A percentile compares a stretch with the other conserved stretches of the same genome.
Conservation (phyloP, 2,888 invertebrate genomes). For the Caenorhabditis angaria region DNA sequence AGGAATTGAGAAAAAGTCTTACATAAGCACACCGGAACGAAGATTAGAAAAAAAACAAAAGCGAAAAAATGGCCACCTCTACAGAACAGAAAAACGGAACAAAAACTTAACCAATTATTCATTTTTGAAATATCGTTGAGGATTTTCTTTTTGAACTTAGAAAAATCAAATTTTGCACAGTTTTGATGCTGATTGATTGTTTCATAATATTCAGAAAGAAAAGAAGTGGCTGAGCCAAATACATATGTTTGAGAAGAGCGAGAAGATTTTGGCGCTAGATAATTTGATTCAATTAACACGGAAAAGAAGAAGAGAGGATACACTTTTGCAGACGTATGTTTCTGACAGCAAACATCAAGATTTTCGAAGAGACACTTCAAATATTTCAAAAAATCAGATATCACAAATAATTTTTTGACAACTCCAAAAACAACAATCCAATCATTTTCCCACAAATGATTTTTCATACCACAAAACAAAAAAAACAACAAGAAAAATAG, state of each 20-base stretch:
- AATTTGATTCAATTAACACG: slow-evolving; percentile 42
- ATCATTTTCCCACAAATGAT: neutral
- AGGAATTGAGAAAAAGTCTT: neutral
- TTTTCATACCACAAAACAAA: neutral
- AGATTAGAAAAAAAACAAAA: neutral
- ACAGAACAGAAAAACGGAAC: neutral
- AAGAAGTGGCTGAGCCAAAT: neutral
- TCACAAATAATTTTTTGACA: neutral
- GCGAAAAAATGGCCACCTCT: neutral
- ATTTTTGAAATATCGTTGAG: neutral
- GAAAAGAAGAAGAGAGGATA: slow-evolving; percentile 8
- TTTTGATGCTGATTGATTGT: too few relatives aligned
- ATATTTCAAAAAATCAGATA: neutral
- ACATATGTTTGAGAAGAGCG: neutral
- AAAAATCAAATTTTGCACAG: too few relatives aligned
- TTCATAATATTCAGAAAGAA: neutral
- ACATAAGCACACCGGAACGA: neutral
- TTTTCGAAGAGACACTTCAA: neutral
- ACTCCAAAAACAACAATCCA: neutral
- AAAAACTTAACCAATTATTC: neutral
- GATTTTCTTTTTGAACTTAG: too few relatives aligned
- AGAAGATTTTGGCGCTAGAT: slow-evolving; percentile 30
- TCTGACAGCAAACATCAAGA: neutral
- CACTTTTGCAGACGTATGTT: neutral
- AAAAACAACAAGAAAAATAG: neutral